Conservation (phyloP, 2,113 vertebrate genomes). For the Manacus vitellinus region DNA sequence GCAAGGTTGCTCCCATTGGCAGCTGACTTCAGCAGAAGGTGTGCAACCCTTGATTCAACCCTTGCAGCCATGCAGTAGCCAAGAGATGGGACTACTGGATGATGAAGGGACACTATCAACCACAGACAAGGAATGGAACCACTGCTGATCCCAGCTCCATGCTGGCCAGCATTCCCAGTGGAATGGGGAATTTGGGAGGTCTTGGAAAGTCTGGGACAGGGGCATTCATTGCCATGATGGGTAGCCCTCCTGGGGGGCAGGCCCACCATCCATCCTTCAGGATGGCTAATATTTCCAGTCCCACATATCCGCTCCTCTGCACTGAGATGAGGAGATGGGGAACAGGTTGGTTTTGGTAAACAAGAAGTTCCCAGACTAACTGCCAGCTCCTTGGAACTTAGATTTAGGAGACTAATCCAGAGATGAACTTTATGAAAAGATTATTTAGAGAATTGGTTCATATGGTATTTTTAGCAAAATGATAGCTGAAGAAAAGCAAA, state of each 20-base stretch:
- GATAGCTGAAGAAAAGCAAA: not conserved
- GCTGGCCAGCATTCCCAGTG: not conserved
- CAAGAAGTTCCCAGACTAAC: not conserved
- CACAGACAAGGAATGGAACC: rapidly evolving
- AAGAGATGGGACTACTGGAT: not conserved
- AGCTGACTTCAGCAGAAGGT: not conserved
- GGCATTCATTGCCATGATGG: not conserved
- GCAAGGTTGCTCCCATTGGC: not conserved
- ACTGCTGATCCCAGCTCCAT: not conserved
- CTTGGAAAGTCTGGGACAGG: not conserved
- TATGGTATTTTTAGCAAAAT: slow-evolving; percentile 26
- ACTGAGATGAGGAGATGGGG: not conserved
- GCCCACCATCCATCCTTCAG: not conserved
- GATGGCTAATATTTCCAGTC: not conserved
- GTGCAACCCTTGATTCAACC: not conserved
- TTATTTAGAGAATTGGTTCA: not conserved
- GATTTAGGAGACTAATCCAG: not conserved
- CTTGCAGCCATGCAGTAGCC: not conserved
- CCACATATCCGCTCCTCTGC: not conserved
- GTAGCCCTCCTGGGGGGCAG: not conserved
- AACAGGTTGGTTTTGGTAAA: not conserved
- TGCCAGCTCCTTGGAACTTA: not conserved
- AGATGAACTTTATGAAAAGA: not conserved
- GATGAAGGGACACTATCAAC: not conserved
- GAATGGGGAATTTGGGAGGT: not conserved